Evolutionary conservation across 2,888 invertebrate genomes (phyloP).

Genomic region (Campoletis raptor): DNA sequence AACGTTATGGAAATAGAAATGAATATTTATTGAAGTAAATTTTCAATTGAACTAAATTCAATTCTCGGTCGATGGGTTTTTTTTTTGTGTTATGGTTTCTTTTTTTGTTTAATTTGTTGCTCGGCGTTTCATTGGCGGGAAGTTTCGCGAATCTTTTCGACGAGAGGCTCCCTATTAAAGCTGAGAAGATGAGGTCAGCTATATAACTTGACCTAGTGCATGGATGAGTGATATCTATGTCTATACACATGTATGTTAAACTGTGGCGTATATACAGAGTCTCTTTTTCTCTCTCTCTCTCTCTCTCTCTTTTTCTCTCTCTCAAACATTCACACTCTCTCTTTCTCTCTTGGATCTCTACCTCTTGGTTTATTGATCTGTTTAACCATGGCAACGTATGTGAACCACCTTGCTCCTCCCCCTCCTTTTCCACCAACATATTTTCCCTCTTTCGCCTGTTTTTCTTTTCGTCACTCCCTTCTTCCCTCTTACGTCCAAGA

Average conservation of each 20-base stretch:
- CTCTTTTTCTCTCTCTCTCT: background rate
- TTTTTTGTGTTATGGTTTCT: background rate
- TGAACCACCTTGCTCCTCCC: conserved; percentile 66
- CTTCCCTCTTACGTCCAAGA: background rate
- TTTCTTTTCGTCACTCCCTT: conserved; percentile 28
- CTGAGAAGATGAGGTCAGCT: conserved; percentile 78
- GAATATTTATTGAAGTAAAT: background rate
- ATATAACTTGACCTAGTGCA: conserved; percentile 84
- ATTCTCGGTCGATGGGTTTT: background rate
- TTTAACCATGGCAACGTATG: conserved; percentile 76
- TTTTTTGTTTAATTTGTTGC: background rate
- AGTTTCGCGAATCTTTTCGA: conserved; percentile 51
- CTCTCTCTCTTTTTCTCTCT: background rate
- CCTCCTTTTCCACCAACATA: conserved; percentile 42
- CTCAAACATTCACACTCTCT: conserved; percentile 15
- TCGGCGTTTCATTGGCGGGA: conserved; percentile 30
- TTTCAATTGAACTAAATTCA: background rate
- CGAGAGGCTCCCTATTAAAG: conserved; percentile 72
- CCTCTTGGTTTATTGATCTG: conserved; percentile 83
- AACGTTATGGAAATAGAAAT: no score
- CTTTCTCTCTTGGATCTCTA: conserved; percentile 75
- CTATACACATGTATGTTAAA: conserved; percentile 71
- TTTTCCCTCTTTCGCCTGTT: conserved; percentile 29
- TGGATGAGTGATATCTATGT: conserved; percentile 80
- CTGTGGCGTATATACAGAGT: conserved; percentile 75